Conservation (phyloP, 2,888 invertebrate genomes). For the Deilephila elpenor region DNA sequence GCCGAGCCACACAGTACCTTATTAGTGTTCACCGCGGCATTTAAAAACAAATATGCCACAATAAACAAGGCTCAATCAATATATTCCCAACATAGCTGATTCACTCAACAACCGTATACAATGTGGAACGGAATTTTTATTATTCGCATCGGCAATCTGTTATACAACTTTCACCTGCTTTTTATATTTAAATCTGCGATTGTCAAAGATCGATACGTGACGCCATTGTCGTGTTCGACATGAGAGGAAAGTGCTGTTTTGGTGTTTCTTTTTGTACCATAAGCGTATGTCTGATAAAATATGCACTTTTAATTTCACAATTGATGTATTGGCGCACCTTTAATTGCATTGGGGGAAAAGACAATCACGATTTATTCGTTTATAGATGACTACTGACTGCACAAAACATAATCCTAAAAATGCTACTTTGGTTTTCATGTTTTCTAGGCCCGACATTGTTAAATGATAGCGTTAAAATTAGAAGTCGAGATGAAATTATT, state of each 20-base stretch:
- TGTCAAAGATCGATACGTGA: slow-evolving; percentile 15
- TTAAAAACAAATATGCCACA: background rate
- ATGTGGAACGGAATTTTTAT: slow-evolving; percentile 2
- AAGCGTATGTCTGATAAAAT: background rate
- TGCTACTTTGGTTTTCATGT: too few species aligned
- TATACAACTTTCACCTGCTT: slow-evolving; percentile 18
- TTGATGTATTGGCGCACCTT: too few species aligned
- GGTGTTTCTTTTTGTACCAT: background rate
- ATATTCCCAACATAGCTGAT: background rate
- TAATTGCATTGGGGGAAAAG: too few species aligned
- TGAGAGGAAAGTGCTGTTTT: background rate
- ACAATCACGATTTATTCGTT: too few species aligned
- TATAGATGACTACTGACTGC: too few species aligned
- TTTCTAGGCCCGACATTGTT: too few species aligned
- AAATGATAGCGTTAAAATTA: too few species aligned
- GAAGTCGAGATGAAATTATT: too few species aligned
- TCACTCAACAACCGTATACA: background rate
- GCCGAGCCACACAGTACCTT: too few species aligned
- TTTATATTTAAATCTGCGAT: background rate
- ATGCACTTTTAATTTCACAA: background rate
- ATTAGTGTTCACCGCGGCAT: background rate
- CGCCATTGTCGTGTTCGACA: background rate
- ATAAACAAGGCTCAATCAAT: background rate
- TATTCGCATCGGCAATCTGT: slow-evolving; percentile 7
- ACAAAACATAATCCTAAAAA: too few species aligned